Base-by-base conservation (phyloP, 1,140 invertebrate species). In the Orussus abietinus region DNA sequence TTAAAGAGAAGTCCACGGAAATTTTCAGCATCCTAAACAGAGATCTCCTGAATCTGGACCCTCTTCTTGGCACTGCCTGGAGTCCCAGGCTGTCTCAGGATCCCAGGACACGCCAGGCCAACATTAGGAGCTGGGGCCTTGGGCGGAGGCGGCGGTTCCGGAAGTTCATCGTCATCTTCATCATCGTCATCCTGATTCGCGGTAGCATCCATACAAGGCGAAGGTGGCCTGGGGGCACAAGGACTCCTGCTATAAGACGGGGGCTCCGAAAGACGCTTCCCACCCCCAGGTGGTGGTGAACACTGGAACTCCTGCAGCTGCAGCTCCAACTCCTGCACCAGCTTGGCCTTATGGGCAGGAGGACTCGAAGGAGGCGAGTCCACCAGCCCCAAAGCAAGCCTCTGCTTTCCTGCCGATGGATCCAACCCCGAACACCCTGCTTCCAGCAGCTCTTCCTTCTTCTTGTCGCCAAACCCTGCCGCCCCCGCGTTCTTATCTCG, bases 21-120 rank as follows among this genome's bases (percentile, higher is more conserved):
- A 26, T 25, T 33, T 41, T 12, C 4, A 9, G 14, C 10, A 13
- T 25, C 12, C 84, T 80, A 90, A 67, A 89, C 87, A 29, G 86
- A 89, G 74, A 90, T 90, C 65, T 90, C 86, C 68, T 89, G 86
- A 67, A 90, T 90, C 71, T 90, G 87, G 47, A 90, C 87, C 53
- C 87, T 79, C 70, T 90, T 90, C 67, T 90, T 90, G 69, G 85
- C 81, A 34, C 83, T 80, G 25, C 81, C 83, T 0, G 80, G 78
- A 2, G 78, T 79, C 2, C 77, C 77, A 1, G 79, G 75, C 47
- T 82, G 76, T 17, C 82, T 59, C 4, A 84, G 62, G 13, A 85
- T 85, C 0, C 82, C 82, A 3, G 71, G 72, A 49, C 72, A 78
- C 45, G 69, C 57, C 10, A 65, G 52, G 2, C 48, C 40, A 1